Evolutionary conservation across 2,888 invertebrate species (phyloP), one percentile per base, ranked within the genome.

Genomic region (Sthenelais limicola): DNA sequence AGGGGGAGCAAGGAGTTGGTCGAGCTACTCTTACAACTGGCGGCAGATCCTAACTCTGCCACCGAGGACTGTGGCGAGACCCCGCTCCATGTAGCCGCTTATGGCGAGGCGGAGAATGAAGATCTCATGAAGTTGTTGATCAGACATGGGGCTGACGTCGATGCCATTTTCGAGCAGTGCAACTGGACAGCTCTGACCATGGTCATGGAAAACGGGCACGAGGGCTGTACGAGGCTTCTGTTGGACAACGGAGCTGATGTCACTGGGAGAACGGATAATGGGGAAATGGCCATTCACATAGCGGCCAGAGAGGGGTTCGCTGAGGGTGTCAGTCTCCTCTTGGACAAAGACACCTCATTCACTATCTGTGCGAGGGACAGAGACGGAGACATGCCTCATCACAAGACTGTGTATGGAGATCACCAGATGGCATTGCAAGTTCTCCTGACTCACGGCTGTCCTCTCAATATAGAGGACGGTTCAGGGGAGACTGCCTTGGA

Each of bases 131-230:
- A 33, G 21, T 24, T 58, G 7, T 38, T 58, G 7, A 58, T 58
- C 12, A 33, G 58, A 3, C 58, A 58, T 21, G 58, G 58, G 2
- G 58, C 58, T 9, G 58, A 58, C 21, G 58, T 58, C 21, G 58
- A 58, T 33, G 58, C 58, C 35, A 58, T 58, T 7, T 58, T 58
- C 58, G 35, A 58, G 35, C 58, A 58, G 35, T 58, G 58, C 58
- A 58, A 38, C 33, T 58, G 58, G 58, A 58, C 58, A 4, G 58
- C 58, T 3, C 58, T 58, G 33, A 58, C 58, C 9, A 58, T 58
- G 21, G 58, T 58, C 5, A 58, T 58, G 58, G 58, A 58, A 24
- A 58, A 58, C 21, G 58, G 58, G 12, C 58, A 58, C 35, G 58
- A 30, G 18, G 58, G 58, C 18, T 58, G 58, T 38, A 58, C 58